A percentile compares a stretch with the other conserved stretches of the same genome.
phyloP scores from a whole-genome alignment of 64 coral and sea anemone species.

The Actinia equina region DNA sequence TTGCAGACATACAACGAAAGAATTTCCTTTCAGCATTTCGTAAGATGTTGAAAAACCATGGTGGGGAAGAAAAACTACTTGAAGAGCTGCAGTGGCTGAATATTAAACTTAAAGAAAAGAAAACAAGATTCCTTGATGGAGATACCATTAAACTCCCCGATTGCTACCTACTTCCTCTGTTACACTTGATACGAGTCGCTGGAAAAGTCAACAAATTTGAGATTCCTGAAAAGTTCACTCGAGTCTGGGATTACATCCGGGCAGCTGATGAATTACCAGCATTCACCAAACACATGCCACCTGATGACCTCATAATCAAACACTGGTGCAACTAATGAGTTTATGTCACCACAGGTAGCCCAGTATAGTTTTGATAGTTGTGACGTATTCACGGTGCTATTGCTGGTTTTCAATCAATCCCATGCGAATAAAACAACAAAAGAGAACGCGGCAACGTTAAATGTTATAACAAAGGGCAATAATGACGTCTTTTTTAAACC shows the following conservation, averaged over 20 bases:
- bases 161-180: background rate
- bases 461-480: too few species aligned
- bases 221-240: background rate
- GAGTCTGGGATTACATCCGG: background rate
- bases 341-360: too few species aligned
- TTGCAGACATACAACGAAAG: background rate
- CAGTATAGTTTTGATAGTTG: too few species aligned
- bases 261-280: background rate
- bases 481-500: too few species aligned
- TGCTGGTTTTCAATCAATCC: too few species aligned
- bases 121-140: background rate
- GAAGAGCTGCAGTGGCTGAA: slow-evolving; percentile 1
- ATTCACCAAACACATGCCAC: background rate
- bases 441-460: too few species aligned
- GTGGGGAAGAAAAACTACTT: background rate
- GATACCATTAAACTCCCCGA: slow-evolving; percentile 8
- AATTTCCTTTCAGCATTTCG: slow-evolving; percentile 6
- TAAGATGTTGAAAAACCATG: background rate
- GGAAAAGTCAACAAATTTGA: background rate
- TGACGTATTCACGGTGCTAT: too few species aligned
- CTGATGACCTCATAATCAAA: background rate
- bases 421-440: too few species aligned
- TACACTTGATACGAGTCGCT: slow-evolving; percentile 8
- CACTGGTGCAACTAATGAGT: background rate
- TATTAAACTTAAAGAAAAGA: background rate